A percentile compares a stretch with the other conserved stretches of the same genome.
Conservation (phyloP, 2,113 vertebrate genomes). For the Varanus komodoensis region DNA sequence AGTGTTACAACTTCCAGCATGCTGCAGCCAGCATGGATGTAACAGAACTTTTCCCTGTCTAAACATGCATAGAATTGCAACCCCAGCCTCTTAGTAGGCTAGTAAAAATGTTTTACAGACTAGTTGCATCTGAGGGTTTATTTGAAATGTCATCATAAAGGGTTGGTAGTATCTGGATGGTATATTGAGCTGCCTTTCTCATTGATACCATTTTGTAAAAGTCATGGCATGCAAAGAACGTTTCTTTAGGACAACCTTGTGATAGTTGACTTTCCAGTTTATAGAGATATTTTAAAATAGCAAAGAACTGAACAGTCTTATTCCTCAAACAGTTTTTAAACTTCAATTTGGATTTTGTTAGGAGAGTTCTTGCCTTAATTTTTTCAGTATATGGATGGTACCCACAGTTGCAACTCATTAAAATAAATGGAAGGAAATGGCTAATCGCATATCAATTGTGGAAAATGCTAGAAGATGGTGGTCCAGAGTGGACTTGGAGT, state of each 20-base stretch:
- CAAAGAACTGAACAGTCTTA: background rate
- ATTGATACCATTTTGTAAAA: background rate
- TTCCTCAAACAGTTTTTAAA: slow-evolving; percentile 10
- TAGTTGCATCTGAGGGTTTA: background rate
- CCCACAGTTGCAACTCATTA: slow-evolving; percentile 32
- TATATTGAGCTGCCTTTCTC: slow-evolving; percentile 29
- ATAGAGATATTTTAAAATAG: slow-evolving; percentile 9
- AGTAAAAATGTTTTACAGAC: background rate
- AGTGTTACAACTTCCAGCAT: too few species aligned
- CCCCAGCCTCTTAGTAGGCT: background rate
- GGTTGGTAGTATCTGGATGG: background rate
- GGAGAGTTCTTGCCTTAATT: slow-evolving; percentile 25
- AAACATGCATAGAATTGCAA: too few species aligned
- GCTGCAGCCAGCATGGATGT: too few species aligned
- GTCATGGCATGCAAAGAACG: slow-evolving; percentile 15
- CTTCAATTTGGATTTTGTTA: background rate
- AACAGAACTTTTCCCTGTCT: too few species aligned
- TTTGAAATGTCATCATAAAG: background rate
- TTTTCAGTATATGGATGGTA: slow-evolving; percentile 11
- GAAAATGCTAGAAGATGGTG: slow-evolving; percentile 2
- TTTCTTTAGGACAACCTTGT: slow-evolving; percentile 7
- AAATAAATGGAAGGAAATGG: slow-evolving; percentile 40
- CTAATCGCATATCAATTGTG: slow-evolving; percentile 16
- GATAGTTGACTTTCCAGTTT: slow-evolving; percentile 25
- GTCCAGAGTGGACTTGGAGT: slow-evolving; percentile 5